Conservation (phyloP, 2,888 invertebrate genomes). For the Acleris laterana region DNA sequence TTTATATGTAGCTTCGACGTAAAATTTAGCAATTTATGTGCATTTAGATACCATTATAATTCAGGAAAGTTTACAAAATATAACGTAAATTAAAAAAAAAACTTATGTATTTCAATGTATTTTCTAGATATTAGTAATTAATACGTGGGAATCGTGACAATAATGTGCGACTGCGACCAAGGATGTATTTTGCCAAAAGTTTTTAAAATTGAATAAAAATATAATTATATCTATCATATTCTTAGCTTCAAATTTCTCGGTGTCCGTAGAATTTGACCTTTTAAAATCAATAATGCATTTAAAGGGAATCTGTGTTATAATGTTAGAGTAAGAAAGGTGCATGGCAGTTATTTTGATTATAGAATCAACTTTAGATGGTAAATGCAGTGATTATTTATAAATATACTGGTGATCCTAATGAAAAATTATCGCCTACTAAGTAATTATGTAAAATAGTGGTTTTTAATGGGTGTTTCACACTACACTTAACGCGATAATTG, state of each 20-base stretch:
- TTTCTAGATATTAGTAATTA: constrained; percentile 23
- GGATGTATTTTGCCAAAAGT: constrained; percentile 47
- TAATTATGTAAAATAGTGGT: too few relatives aligned
- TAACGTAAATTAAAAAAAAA: neutral
- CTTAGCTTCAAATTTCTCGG: constrained; percentile 16
- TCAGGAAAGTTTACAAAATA: constrained; percentile 22
- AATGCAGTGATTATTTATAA: too few relatives aligned
- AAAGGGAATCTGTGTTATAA: constrained; percentile 3
- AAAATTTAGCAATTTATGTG: neutral
- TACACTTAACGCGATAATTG: too few relatives aligned
- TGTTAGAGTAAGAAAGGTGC: too few relatives aligned
- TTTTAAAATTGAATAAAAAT: constrained; percentile 23
- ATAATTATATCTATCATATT: constrained; percentile 2
- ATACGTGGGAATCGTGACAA: constrained; percentile 49
- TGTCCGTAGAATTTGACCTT: constrained; percentile 9
- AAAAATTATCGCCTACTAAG: too few relatives aligned
- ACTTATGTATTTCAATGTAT: constrained; percentile 24
- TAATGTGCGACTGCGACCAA: constrained; percentile 49
- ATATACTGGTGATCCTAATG: too few relatives aligned
- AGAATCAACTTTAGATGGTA: too few relatives aligned
- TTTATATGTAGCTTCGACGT: neutral
- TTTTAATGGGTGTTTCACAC: too few relatives aligned
- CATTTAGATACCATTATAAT: constrained; percentile 9
- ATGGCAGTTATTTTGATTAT: too few relatives aligned
- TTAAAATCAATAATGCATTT: neutral